Base-by-base conservation (phyloP, 2,113 vertebrate species). In the Corydoras sp. region DNA sequence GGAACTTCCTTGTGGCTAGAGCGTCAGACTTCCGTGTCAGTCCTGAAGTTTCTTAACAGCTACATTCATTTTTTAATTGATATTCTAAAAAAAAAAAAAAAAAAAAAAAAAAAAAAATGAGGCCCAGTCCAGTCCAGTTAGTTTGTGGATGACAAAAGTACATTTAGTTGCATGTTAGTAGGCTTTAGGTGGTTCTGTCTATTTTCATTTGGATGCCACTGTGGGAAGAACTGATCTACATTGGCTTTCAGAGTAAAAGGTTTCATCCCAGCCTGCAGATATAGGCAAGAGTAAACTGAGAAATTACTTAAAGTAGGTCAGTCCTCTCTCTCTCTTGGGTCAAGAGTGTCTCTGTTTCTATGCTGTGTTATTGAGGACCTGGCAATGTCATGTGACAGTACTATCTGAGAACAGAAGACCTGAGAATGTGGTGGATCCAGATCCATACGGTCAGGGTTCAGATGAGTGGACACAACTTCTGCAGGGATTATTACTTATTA, bases 271-370 rank as follows among this genome's bases (percentile, higher is more conserved):
- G 72, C 76, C 68, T 74, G 72, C 58, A 64, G 76, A 71, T 74
- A 71, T 49, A 73, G 50, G 64, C 48, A 67, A 62, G 64, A 55
- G 58, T 73, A 73, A 66, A 73, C 61, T 58, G 54, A 78, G 68
- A 59, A 78, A 68, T 78, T 55, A 5, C 60, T 43, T 58, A 75
- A 78, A 78, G 72, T 78, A 75, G 77, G 77, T 72, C 77, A 78
- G 68, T 74, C 59, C 60, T 75, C 54, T 18, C 35, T 72, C 60
- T 72, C 77, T 78, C 68, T 49, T 85, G 84, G 85, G 86, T 87
- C 86, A 88, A 75, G 68, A 79, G 68, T 72, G 71, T 35, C 64
- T 80, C 76, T 68, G 62, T 76, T 70, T 71, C 79, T 70, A 75
- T 68, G 80, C 73, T 77, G 8, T 50, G 24, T 80, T 54, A 58